Evolutionary conservation across 2,888 invertebrate species (phyloP).

Genomic region (Drosophila atroscutellata): DNA sequence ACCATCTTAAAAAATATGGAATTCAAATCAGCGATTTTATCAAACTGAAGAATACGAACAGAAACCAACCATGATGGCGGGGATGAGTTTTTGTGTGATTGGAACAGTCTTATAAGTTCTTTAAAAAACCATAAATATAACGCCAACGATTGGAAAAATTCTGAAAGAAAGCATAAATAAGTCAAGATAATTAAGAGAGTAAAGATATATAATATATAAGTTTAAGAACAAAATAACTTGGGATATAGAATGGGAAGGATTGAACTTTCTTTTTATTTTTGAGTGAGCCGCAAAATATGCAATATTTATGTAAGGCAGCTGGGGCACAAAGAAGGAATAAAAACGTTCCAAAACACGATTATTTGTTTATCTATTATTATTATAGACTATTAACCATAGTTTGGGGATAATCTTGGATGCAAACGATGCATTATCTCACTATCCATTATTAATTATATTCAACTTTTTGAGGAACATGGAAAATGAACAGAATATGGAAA

Average conservation of each 20-base stretch:
- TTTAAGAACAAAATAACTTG: not conserved
- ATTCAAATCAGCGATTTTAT: not conserved
- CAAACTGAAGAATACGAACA: slow-evolving; percentile 3
- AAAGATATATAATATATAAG: not conserved
- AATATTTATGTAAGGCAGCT: not conserved
- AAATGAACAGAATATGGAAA: slow-evolving; percentile 2
- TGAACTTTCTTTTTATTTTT: not conserved
- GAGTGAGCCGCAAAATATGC: slow-evolving; percentile 29
- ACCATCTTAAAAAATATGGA: not conserved
- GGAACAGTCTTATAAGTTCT: slow-evolving; percentile 63
- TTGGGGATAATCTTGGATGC: not conserved
- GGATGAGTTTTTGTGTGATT: slow-evolving; percentile 6
- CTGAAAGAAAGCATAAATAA: slow-evolving; percentile 75
- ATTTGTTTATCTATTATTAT: not conserved
- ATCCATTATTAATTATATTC: not conserved
- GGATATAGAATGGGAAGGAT: not conserved
- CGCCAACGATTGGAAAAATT: slow-evolving; percentile 84
- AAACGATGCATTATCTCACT: not conserved
- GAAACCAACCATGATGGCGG: slow-evolving; percentile 22
- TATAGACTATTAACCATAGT: not conserved
- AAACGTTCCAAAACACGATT: not conserved
- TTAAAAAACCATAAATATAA: slow-evolving; percentile 82
- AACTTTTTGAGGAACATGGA: not conserved
- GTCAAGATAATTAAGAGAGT: slow-evolving; percentile 15
- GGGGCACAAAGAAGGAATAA: not conserved